Evolutionary conservation across 2,888 invertebrate species (phyloP), one percentile per base, ranked within the genome.

Genomic region (Dysmachus trigonus): DNA sequence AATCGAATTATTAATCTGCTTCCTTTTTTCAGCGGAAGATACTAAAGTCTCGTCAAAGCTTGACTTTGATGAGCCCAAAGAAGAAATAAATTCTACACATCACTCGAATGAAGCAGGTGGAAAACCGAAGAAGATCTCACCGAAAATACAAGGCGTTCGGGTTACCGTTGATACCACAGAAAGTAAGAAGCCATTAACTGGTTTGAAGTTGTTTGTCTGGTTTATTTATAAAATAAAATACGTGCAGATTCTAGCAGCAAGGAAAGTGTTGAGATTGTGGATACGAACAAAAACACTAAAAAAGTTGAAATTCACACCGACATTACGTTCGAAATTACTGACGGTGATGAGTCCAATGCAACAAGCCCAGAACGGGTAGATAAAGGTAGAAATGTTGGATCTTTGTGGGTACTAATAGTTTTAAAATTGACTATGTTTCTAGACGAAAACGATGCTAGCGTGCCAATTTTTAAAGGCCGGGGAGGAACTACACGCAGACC

Each of bases 301-400:
- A 92, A 92, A 88, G 91, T 92, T 87, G 92, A 92, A 83, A 92
- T 92, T 87, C 91, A 92, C 87, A 92, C 92, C 10, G 92, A 92
- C 88, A 92, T 92, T 86, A 92, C 92, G 87, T 92, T 92, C 87
- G 92, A 92, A 87, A 91, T 92, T 86, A 90, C 91, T 30, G 91
- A 91, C 30, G 91, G 87, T 73, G 88, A 87, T 30, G 90, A 90
- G 31, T 89, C 87, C 2, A 92, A 92, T 88, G 90, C 90, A 81
- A 91, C 92, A 6, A 92, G 89, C 72, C 89, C 90, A 0, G 90
- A 90, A 31, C 91, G 91, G 73, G 89, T 88, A 18, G 91, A 91
- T 86, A 91, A 91, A 88, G 91, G 91, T 91, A 83, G 7, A 8
- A 8, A 15, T n/a, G 33, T 13, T 62, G 38, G 31, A 18, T 62